Percentiles rank a stretch among this genome's conserved stretches.
Evolutionary conservation across 2,113 vertebrate species (phyloP).

Genomic region (Misgurnus mizolepis): DNA sequence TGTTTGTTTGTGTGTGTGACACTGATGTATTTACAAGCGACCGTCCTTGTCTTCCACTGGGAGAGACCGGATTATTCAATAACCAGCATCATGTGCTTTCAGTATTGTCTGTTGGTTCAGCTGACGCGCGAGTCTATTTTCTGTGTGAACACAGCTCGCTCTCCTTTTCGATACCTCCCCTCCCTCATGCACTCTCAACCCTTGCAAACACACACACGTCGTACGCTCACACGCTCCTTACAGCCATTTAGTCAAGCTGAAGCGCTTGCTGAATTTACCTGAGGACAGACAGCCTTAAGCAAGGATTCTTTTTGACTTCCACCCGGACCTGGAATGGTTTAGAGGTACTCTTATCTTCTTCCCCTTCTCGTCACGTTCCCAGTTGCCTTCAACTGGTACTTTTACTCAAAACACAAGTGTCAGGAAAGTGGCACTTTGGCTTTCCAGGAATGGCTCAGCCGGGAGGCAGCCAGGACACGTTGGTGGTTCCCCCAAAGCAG

Average conservation of each 20-base stretch:
- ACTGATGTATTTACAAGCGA: slow-evolving; percentile 63
- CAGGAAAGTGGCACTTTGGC: background rate
- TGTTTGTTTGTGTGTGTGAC: background rate
- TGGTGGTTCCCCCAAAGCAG: slow-evolving; percentile 73
- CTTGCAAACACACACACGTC: background rate
- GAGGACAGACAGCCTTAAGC: background rate
- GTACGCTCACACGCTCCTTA: slow-evolving; percentile 3
- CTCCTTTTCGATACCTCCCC: slow-evolving; percentile 8
- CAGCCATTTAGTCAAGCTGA: slow-evolving; percentile 7
- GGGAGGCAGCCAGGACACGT: slow-evolving; percentile 70
- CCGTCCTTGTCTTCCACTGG: slow-evolving; percentile 37
- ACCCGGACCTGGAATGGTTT: background rate
- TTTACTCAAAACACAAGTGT: background rate
- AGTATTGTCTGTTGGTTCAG: slow-evolving; percentile 60
- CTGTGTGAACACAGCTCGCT: slow-evolving; percentile 7
- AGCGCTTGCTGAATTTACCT: slow-evolving; percentile 6
- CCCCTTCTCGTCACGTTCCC: background rate
- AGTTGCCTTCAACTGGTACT: background rate
- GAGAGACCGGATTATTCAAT: slow-evolving; percentile 50
- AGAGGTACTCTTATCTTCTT: background rate
- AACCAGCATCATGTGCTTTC: slow-evolving; percentile 40
- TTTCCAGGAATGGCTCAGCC: slow-evolving; percentile 76
- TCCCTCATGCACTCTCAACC: slow-evolving; percentile 7
- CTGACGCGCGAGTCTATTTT: slow-evolving; percentile 61
- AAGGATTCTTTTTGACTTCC: background rate